Evolutionary conservation across 2,888 invertebrate genomes (phyloP), one percentile per base, ranked within the genome.

Genomic region (Drosophila multiciliata): DNA sequence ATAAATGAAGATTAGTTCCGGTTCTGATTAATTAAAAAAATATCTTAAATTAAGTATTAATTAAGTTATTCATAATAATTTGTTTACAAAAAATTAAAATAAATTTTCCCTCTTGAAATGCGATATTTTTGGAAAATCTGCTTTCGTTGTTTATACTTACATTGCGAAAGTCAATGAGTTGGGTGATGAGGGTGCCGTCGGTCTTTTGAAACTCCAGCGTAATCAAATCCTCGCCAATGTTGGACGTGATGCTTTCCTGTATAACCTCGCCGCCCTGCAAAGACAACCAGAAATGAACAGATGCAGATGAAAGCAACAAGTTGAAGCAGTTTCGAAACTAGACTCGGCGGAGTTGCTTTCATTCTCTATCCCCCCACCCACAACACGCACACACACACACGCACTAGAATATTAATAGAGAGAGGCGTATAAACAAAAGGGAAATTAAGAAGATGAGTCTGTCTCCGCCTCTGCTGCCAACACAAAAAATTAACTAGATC

Each of bases 81-180:
- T 35, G 35, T 35, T 35, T 35, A 12, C 12, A 35, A 35, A 5
- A 35, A 35, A 35, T 35, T 12, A 4, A 12, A 12, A 12, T 1
- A 35, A 12, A 4, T 5, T 35, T 35, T 29, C 0, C 5, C 29
- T 12, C 35, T 40, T 9, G 40, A n/a, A 40, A 40, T n/a, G 40
- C n/a, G 40, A 40, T 5, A 29, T 29, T 29, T 8, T 2, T 20
- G 7, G 3, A 3, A 45, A 15, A 20, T 3, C 3, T 0, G 12
- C 7, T 45, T 3, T 7, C 15, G 8, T 45, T 59, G 17, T 12
- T 15, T 23, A 15, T 57, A 95, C 96, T 96, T 94, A 98, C 98
- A 94, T 98, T 97, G 93, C 96, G 96, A 93, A 98, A 98, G 94
- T 99, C 98, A 73, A 99, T 97, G 74, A 99, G 95, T 92, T 98